Conservation (phyloP, 2,113 vertebrate species). For the Brachyistius frenatus region DNA sequence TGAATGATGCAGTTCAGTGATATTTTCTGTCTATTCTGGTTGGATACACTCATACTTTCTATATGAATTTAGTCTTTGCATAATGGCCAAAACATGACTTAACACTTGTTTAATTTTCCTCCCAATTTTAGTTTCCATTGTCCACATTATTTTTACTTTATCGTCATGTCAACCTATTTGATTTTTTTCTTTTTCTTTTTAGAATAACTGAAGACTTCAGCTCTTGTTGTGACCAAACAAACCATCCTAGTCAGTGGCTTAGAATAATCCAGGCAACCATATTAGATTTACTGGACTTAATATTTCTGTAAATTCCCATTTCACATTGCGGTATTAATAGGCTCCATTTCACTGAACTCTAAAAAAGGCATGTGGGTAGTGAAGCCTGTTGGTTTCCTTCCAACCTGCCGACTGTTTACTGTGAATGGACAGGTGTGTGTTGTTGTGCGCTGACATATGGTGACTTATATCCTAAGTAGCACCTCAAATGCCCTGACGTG, state of each 20-base stretch:
- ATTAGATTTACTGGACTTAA: too few species aligned
- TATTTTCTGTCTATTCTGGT: neutral
- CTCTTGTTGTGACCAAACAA: neutral
- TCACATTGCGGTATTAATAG: neutral
- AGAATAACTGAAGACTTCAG: neutral
- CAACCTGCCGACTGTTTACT: neutral
- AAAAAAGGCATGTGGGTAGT: neutral
- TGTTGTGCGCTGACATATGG: constrained; percentile 21
- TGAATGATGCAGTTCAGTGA: neutral
- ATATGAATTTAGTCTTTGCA: neutral
- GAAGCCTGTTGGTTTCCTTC: neutral
- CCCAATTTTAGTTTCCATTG: neutral
- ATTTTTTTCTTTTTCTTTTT: too few species aligned
- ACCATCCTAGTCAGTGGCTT: neutral
- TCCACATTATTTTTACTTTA: neutral
- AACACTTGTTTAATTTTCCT: neutral
- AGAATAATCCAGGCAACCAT: neutral
- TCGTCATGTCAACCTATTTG: neutral
- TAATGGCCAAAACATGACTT: neutral
- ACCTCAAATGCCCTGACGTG: constrained; percentile 25
- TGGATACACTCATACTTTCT: neutral
- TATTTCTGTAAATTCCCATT: too few species aligned
- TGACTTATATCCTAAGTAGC: constrained; percentile 19
- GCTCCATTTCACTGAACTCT: neutral
- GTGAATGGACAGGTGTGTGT: neutral